Base-by-base conservation (phyloP, 64 coral and sea anemone species). In the Orbicella faveolata region DNA sequence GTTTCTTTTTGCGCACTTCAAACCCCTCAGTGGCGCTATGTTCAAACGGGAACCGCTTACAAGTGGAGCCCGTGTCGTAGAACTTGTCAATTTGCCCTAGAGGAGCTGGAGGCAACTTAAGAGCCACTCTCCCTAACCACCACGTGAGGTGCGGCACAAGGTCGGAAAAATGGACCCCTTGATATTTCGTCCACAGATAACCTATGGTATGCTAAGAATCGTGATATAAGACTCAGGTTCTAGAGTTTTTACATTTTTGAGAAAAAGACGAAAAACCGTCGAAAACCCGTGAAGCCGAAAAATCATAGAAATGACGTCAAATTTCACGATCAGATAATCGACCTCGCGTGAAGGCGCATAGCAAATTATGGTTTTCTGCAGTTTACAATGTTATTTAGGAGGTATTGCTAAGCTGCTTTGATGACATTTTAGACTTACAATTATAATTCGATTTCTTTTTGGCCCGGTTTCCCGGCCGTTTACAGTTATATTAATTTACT, bases 291-390 rank as follows among this genome's bases (percentile, higher is more conserved):
- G 80, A 83, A 66, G 80, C 80, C 61, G 61, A 83, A 83, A 83
- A 83, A 83, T 83, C 80, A 83, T 34, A 41, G 62, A 83, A 83
- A 83, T 83, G 80, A 83, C 61, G 61, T 83, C 80, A 83, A 83
- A 83, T 83, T 83, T 83, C 61, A 83, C 39, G 61, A 83, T 62
- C 54, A 80, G 78, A 80, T 80, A 80, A 80, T 80, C 78, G 54
- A 80, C 62, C 78, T 80, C 78, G 54, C 25, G 78, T 61, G 78
- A 80, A 61, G 78, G 78, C 25, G 78, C 78, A 80, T 80, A 62
- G 14, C 21, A 80, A 80, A 80, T 80, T 80, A 80, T 80, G 78
- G 53, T 59, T 80, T 80, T 80, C 52, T 53, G 57, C 34, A 80
- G 53, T 80, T 80, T 80, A 62, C 61, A 80, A 34, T 80, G 62